Conservation (phyloP, 2,888 invertebrate genomes). For the Ashinkailepas kermadecensis region DNA sequence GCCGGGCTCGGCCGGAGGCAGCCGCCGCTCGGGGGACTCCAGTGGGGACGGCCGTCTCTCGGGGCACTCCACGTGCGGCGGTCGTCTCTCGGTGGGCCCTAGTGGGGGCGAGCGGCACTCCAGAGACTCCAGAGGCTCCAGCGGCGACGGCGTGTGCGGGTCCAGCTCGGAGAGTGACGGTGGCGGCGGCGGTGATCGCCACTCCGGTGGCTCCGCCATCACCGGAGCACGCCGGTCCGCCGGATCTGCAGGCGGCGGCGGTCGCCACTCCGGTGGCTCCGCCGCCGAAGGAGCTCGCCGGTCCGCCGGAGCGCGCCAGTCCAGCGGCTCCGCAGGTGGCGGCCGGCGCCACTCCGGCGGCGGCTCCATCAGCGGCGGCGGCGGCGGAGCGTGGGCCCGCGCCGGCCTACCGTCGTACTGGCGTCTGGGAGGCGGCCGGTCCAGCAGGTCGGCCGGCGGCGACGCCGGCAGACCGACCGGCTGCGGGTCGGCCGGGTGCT, state of each 20-base stretch:
- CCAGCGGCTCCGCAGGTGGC: not conserved
- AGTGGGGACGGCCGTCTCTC: not conserved
- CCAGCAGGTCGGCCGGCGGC: slow-evolving; percentile 23
- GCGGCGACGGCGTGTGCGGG: too few relatives aligned
- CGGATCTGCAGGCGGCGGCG: not conserved
- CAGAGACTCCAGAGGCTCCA: too few relatives aligned
- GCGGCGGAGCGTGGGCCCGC: not conserved
- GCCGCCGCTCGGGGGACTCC: not conserved
- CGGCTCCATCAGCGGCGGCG: not conserved
- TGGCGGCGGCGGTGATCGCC: too few relatives aligned
- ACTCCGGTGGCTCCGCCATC: too few relatives aligned
- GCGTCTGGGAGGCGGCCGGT: not conserved
- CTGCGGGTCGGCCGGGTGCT: slow-evolving; percentile 24
- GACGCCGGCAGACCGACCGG: slow-evolving; percentile 24
- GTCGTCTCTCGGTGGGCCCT: not conserved
- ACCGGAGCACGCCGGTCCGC: too few relatives aligned
- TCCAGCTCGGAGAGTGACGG: too few relatives aligned
- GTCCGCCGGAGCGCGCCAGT: too few relatives aligned
- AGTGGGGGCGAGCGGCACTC: not conserved
- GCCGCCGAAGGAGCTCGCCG: not conserved
- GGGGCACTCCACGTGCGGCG: not conserved
- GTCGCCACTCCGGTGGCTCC: not conserved
- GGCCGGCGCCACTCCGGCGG: not conserved
- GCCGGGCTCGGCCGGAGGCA: slow-evolving; percentile 16
- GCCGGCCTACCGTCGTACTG: not conserved